phyloP scores from a whole-genome alignment of 2,113 vertebrate species.

The Tretioscincus oriximinensis region DNA sequence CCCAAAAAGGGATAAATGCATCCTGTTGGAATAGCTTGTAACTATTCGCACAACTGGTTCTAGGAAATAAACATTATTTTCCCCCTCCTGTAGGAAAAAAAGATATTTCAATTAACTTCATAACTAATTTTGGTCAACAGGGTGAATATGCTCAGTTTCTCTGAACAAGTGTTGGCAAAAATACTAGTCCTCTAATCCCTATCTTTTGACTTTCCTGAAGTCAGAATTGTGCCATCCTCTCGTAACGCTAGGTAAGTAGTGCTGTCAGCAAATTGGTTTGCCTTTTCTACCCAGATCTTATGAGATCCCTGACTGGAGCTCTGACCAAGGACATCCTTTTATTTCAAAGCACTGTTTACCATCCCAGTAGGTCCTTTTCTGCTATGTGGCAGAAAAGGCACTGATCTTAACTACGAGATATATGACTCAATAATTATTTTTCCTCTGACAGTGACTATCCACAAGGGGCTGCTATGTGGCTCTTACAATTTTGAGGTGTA shows the following conservation, averaged over 20 bases:
- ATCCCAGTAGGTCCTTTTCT: not conserved
- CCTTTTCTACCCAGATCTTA: not conserved
- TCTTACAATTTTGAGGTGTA: no score
- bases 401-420: not conserved
- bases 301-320: not conserved
- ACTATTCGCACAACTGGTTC: not conserved
- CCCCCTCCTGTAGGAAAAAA: not conserved
- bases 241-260: not conserved
- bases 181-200: not conserved
- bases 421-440: no score
- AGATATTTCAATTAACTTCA: no score
- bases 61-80: not conserved
- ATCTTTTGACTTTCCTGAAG: not conserved
- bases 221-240: not conserved
- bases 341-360: not conserved
- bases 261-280: not conserved
- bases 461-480: not conserved
- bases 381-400: not conserved
- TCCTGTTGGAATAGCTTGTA: not conserved
- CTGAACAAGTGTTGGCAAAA: not conserved
- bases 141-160: no score
- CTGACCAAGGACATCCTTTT: not conserved
- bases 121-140: no score
- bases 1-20: not conserved
- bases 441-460: not conserved